A percentile compares a stretch with the other conserved stretches of the same genome.
Conservation (phyloP, 2,113 vertebrate genomes). For the Cryptomyrus ogoouensis region DNA sequence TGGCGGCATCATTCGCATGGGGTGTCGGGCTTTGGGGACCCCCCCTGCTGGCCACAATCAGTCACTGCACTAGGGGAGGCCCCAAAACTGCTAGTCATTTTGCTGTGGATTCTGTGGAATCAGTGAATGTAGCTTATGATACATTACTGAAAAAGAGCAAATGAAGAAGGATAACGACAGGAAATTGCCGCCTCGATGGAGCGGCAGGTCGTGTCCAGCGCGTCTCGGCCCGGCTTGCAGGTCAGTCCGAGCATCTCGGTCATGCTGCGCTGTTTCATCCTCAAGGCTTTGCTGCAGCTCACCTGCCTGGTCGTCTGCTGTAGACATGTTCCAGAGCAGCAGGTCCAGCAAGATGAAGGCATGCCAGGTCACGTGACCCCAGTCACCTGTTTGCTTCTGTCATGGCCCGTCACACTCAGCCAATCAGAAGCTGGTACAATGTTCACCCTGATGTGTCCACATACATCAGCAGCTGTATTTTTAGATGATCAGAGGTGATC, state of each 20-base stretch:
- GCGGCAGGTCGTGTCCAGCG: background rate
- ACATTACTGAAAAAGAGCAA: background rate
- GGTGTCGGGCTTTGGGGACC: background rate
- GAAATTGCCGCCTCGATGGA: background rate
- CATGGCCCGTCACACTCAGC: background rate
- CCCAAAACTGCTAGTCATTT: background rate
- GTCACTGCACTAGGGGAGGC: background rate
- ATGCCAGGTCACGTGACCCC: background rate
- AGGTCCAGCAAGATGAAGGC: background rate
- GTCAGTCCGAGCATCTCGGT: background rate
- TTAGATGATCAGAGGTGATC: background rate
- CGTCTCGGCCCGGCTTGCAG: background rate
- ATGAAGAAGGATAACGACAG: background rate
- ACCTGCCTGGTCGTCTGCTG: background rate
- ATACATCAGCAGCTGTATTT: background rate
- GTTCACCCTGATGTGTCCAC: background rate
- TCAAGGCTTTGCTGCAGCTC: background rate
- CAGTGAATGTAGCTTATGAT: background rate
- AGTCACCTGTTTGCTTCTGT: background rate
- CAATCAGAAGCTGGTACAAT: background rate
- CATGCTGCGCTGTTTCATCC: background rate
- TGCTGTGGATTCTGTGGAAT: background rate
- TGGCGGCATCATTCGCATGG: background rate
- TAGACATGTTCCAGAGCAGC: background rate
- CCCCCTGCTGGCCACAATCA: background rate